phyloP scores from a whole-genome alignment of 1,140 invertebrate genomes.

The Ceratitis capitata region DNA sequence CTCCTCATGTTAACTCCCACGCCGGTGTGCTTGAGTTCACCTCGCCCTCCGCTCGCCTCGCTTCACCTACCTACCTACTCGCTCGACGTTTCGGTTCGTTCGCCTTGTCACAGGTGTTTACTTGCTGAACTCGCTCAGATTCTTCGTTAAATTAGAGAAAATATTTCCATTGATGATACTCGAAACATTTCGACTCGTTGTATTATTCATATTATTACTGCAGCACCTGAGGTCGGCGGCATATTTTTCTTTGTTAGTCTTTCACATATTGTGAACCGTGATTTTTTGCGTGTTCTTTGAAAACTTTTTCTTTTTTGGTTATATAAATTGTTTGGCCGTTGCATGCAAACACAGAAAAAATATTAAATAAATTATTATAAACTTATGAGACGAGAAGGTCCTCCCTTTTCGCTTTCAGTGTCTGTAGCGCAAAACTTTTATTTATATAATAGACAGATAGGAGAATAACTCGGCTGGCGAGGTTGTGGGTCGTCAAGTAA shows the following conservation, averaged over 20 bases:
- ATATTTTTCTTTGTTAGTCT: background rate
- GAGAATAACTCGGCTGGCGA: too few species aligned
- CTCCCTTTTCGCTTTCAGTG: too few species aligned
- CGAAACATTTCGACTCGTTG: slow-evolving; percentile 17
- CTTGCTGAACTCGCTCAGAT: background rate
- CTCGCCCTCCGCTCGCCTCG: background rate
- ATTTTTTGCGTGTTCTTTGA: background rate
- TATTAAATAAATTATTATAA: too few species aligned
- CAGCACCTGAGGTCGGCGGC: background rate
- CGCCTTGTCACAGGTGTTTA: background rate
- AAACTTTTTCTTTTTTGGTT: background rate
- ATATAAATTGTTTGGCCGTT: background rate
- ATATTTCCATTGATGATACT: slow-evolving; percentile 16
- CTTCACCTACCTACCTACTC: background rate
- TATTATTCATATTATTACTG: slow-evolving; percentile 17
- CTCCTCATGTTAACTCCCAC: background rate
- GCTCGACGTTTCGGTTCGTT: background rate
- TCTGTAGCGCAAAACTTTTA: too few species aligned
- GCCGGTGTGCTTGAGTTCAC: background rate
- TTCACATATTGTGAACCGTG: background rate
- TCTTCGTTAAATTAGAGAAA: too few species aligned
- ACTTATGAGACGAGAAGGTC: too few species aligned
- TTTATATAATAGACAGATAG: too few species aligned
- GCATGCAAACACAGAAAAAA: background rate
- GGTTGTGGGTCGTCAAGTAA: too few species aligned